A percentile compares a stretch with the other conserved stretches of the same genome.
Evolutionary conservation across 92 coral and sea anemone species (phyloP).

Genomic region (Meandrina meandrites): DNA sequence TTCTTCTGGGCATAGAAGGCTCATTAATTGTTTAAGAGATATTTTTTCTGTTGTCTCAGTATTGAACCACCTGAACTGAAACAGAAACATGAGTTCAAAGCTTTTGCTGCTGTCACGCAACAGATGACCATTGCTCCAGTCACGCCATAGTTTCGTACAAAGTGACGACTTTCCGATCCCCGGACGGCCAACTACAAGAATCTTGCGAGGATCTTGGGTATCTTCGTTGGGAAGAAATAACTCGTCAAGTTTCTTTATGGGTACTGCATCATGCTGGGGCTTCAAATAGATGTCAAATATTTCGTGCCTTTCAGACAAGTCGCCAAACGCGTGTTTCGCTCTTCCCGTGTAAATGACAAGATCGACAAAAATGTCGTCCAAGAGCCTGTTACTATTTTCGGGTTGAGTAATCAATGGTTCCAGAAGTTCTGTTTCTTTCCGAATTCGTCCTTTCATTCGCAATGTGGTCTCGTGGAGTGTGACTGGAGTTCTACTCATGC

Average conservation of each 20-base stretch:
- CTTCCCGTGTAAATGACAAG: constrained; percentile 59
- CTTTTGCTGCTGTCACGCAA: background rate
- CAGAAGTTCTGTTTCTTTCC: constrained; percentile 12
- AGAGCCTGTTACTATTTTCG: background rate
- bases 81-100: constrained; percentile 32
- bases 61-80: constrained; percentile 53
- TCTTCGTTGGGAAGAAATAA: constrained; percentile 44
- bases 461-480: background rate
- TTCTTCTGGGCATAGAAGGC: background rate
- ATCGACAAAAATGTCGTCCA: constrained; percentile 53
- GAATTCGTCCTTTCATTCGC: background rate
- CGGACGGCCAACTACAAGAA: constrained; percentile 60
- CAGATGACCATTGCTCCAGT: constrained; percentile 39
- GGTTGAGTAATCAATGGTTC: constrained; percentile 44
- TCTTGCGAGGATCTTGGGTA: constrained; percentile 46
- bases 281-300: constrained; percentile 37
- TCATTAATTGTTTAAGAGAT: constrained; percentile 41
- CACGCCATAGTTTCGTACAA: constrained; percentile 46
- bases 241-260: constrained; percentile 34
- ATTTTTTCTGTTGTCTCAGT: constrained; percentile 16
- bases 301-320: constrained; percentile 35
- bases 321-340: constrained; percentile 18
- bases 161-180: constrained; percentile 69
- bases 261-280: constrained; percentile 22
- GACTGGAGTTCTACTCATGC: constrained; percentile 21